Conservation (phyloP, 2,888 invertebrate genomes). For the Drosophila mercatorum region DNA sequence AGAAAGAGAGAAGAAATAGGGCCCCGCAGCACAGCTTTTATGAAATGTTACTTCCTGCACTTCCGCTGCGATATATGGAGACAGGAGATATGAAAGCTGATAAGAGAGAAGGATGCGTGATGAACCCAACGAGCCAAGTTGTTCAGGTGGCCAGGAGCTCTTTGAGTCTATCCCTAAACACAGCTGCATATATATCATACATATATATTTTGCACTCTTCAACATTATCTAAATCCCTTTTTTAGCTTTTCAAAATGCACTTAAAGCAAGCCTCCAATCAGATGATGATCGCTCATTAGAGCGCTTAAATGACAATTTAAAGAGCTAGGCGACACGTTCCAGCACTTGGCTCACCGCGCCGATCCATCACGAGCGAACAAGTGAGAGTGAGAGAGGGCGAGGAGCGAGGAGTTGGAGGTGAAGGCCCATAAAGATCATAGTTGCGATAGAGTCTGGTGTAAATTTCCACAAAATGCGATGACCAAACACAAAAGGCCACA, state of each 20-base stretch:
- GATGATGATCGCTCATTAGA: slow-evolving; percentile 51
- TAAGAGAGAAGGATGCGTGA: too few species aligned
- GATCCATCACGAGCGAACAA: neutral
- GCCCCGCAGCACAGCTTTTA: neutral
- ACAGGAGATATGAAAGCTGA: neutral
- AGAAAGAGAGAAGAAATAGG: neutral
- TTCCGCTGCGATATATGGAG: neutral
- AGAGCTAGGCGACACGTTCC: slow-evolving; percentile 62
- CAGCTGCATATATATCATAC: too few species aligned
- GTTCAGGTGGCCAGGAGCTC: too few species aligned
- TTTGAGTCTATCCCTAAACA: too few species aligned
- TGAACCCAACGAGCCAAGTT: too few species aligned
- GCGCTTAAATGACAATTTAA: slow-evolving; percentile 68
- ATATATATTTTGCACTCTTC: too few species aligned
- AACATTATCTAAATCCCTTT: neutral
- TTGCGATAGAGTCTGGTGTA: slow-evolving; percentile 65
- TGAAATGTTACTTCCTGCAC: slow-evolving; percentile 6
- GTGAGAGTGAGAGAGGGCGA: neutral
- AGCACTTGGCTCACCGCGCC: slow-evolving; percentile 17
- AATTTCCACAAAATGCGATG: slow-evolving; percentile 75
- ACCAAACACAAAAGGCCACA: slow-evolving; percentile 70
- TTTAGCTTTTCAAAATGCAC: slow-evolving; percentile 9
- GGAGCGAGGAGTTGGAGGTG: neutral
- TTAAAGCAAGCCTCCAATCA: neutral
- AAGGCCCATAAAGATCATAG: slow-evolving; percentile 45